Conservation (phyloP, 1,140 invertebrate species). For the Drosophila parabipectinata region DNA sequence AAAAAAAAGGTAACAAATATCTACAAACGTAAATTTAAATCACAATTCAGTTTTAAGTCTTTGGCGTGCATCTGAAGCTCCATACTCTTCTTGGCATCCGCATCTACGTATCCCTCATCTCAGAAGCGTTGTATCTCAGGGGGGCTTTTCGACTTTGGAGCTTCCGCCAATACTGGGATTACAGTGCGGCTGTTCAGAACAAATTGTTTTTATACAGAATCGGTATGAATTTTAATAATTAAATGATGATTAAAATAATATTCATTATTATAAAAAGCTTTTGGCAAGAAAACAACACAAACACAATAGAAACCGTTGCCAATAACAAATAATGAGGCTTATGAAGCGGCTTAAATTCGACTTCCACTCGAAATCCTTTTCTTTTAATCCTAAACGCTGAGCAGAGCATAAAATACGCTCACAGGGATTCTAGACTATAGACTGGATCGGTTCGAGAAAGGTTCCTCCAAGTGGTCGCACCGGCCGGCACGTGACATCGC, state of each 20-base stretch:
- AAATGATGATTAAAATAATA: slow-evolving; percentile 17
- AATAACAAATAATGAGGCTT: slow-evolving; percentile 21
- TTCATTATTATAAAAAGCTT: slow-evolving; percentile 34
- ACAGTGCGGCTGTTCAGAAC: slow-evolving; percentile 44
- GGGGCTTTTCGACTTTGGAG: slow-evolving; percentile 20
- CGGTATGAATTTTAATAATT: neutral
- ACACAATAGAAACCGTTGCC: neutral
- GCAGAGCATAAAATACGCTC: no score
- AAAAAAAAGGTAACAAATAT: slow-evolving; percentile 25
- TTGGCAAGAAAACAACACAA: slow-evolving; percentile 25
- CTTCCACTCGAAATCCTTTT: neutral
- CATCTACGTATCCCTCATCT: slow-evolving; percentile 9
- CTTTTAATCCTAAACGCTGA: no score
- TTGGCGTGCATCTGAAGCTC: slow-evolving; percentile 19
- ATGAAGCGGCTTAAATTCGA: neutral
- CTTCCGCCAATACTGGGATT: slow-evolving; percentile 59
- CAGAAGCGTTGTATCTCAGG: slow-evolving; percentile 72
- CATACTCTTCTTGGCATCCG: neutral
- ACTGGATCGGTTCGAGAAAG: no score
- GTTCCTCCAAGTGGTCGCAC: no score
- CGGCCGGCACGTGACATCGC: slow-evolving; percentile 54
- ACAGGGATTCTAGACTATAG: no score
- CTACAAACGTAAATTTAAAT: slow-evolving; percentile 52
- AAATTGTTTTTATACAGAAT: slow-evolving; percentile 20
- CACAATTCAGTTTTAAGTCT: slow-evolving; percentile 58